Percentiles rank a stretch among this genome's conserved stretches.
phyloP scores from a whole-genome alignment of 2,797 vertebrate genomes.

The Pseudopleuronectes americanus region DNA sequence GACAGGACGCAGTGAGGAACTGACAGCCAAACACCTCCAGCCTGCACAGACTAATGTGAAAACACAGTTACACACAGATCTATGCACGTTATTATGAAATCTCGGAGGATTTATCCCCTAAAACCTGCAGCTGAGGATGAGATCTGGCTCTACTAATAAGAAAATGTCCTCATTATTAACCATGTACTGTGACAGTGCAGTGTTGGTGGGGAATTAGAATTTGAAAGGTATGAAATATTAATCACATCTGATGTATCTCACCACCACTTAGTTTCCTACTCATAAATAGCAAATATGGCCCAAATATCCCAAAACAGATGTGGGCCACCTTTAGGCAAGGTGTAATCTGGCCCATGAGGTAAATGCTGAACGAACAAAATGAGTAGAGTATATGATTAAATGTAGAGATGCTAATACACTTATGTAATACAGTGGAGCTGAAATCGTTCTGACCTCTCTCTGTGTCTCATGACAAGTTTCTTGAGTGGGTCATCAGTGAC shows the following conservation, averaged over 20 bases:
- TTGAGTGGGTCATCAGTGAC: conserved; percentile 69
- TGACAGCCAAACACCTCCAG: conserved; percentile 80
- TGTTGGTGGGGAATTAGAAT: too few relatives aligned
- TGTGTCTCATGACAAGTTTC: conserved; percentile 59
- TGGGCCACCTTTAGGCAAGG: too few relatives aligned
- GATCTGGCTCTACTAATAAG: too few relatives aligned
- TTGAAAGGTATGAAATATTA: too few relatives aligned
- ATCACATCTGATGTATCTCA: background rate
- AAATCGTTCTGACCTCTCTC: conserved; percentile 56
- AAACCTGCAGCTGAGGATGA: background rate
- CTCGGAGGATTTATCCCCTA: background rate
- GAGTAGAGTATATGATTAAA: background rate
- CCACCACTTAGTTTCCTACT: background rate
- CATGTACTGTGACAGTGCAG: background rate
- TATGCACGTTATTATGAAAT: background rate
- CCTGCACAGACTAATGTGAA: conserved; percentile 65
- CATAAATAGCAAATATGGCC: too few relatives aligned
- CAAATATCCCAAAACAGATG: too few relatives aligned
- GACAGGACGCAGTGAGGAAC: conserved; percentile 61
- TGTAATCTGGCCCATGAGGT: too few relatives aligned
- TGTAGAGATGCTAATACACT: background rate
- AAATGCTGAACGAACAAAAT: too few relatives aligned
- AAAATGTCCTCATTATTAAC: background rate
- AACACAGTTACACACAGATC: conserved; percentile 1
- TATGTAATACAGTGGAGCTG: background rate